These are phyloP conservation scores for Fragum whitleyi DNA, from an alignment of 2,888 invertebrate species.

Conservation along the genomic window DNA sequence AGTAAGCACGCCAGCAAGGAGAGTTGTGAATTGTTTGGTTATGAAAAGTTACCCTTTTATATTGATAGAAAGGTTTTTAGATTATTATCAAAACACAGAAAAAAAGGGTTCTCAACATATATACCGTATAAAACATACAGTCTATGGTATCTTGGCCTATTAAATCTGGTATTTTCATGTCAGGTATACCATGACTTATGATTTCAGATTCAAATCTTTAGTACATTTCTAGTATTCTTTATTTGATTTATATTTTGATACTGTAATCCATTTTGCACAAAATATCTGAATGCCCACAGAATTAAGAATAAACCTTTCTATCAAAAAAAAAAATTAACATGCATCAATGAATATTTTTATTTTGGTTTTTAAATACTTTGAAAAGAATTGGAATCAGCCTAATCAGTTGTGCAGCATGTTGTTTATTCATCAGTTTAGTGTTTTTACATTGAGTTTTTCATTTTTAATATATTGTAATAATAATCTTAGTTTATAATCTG, in stretches of 20 bases:
- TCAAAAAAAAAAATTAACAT: constrained; percentile 6
- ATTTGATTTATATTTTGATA: no score
- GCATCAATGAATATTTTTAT: constrained; percentile 12
- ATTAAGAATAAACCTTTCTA: constrained; percentile 13
- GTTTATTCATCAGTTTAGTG: constrained; percentile 4
- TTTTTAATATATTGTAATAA: constrained; percentile 7
- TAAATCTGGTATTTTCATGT: no score
- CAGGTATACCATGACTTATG: no score
- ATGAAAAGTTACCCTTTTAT: constrained; percentile 25
- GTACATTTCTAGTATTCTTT: no score
- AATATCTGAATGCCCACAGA: no score
- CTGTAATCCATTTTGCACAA: no score
- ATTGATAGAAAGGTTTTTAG: constrained; percentile 43
- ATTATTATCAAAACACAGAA: no score
- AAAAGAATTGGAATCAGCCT: constrained; percentile 42
- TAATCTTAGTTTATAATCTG: constrained; percentile 25
- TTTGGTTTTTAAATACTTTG: constrained; percentile 25
- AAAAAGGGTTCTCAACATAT: no score
- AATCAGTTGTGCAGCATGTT: constrained; percentile 37
- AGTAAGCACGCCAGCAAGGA: constrained; percentile 63
- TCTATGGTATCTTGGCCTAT: no score
- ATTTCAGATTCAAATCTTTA: no score
- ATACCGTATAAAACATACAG: no score
- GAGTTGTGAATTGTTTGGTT: constrained; percentile 48
- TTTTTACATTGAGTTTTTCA: constrained; percentile 5